A percentile compares a stretch with the other conserved stretches of the same genome.
Conservation (phyloP, 1,140 invertebrate genomes). For the Mycetomoellerius zeteki region DNA sequence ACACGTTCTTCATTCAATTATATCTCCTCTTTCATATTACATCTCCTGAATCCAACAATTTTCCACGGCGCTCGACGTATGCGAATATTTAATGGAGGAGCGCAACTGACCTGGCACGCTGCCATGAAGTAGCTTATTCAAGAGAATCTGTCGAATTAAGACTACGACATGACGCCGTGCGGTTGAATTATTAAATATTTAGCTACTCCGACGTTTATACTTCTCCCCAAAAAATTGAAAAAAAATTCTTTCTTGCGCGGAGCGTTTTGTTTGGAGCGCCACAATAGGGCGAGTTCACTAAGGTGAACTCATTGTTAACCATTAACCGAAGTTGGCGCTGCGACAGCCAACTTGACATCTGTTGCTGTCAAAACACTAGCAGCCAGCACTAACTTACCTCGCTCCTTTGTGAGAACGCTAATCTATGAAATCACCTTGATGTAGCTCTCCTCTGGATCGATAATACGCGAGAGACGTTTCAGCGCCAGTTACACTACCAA, state of each 20-base stretch:
- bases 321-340: slow-evolving; percentile 2
- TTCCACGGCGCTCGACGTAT: slow-evolving; percentile 18
- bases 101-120: slow-evolving; percentile 29
- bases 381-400: slow-evolving; percentile 23
- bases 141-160: slow-evolving; percentile 58
- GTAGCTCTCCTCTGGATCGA: slow-evolving; percentile 23
- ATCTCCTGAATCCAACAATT: slow-evolving; percentile 53
- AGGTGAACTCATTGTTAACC: slow-evolving; percentile 11
- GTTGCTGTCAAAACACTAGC: slow-evolving; percentile 44
- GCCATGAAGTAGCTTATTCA: slow-evolving; percentile 38
- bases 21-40: not conserved
- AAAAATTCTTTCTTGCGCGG: not conserved
- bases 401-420: slow-evolving; percentile 45
- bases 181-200: slow-evolving; percentile 10
- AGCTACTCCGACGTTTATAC: not conserved
- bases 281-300: not conserved
- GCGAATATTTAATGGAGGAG: slow-evolving; percentile 47
- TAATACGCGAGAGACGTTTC: slow-evolving; percentile 40
- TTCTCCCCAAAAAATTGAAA: not conserved
- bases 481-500: slow-evolving; percentile 45
- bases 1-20: slow-evolving; percentile 59
- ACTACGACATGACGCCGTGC: not conserved
- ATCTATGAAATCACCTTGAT: slow-evolving; percentile 53
- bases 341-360: slow-evolving; percentile 36
- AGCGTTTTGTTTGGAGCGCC: not conserved